Evolutionary conservation across 1,140 invertebrate species (phyloP), one percentile per base, ranked within the genome.

Genomic region (Holcopasites calliopsidis): DNA sequence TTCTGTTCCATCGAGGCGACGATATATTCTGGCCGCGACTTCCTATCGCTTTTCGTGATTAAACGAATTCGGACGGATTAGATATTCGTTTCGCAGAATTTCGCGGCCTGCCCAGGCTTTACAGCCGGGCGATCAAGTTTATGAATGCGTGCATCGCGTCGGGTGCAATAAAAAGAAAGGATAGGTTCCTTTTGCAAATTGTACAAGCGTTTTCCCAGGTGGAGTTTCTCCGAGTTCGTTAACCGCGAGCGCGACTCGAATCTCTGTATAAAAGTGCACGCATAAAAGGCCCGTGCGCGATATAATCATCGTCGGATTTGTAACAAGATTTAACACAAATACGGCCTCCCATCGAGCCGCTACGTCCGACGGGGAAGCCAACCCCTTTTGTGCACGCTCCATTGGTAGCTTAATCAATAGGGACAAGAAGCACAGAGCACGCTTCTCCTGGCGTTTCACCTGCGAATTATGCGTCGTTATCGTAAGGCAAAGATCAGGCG

Each of bases 251-350:
- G 28, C 8, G 21, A 18, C 2, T 3, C 21, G 18, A 31, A 23
- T 55, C 7, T 62, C 26, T 52, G 47, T 52, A 23, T 31, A 47
- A 28, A 35, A 23, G 5, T n/a, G 21, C 16, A 52, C 26, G 11
- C 6, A 13, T 13, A 31, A 33, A 61, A 10, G 42, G n/a, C 64
- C 11, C 55, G 42, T 26, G 28, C 28, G 58, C 50, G 49, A 44
- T 54, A 79, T 77, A 74, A 82, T 84, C 70, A 78, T 79, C 72
- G 62, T 40, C 55, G 55, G 62, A 84, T 86, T 86, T 84, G 76
- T 86, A 86, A 86, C 83, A 80, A 77, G 85, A 86, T 86, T 84
- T 16, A 38, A 82, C 82, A 85, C 74, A 79, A 75, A 71, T 86
- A 85, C 54, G 85, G 85, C 84, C 82, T 85, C 82, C 73, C 69